Evolutionary conservation across 2,888 invertebrate species (phyloP).

Genomic region (Salticus scenicus): DNA sequence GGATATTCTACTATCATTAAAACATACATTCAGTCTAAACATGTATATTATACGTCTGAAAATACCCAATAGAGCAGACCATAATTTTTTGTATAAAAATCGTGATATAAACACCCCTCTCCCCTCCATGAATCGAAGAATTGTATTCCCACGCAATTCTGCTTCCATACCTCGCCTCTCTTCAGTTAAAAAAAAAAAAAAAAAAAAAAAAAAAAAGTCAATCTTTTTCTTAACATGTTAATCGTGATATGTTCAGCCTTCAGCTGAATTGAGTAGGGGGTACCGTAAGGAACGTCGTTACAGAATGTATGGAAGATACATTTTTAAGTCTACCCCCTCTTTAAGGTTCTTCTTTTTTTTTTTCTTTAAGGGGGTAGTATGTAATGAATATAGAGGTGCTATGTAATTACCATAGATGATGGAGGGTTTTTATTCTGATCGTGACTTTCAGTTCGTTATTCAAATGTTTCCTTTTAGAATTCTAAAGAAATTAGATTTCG

Average conservation of each 20-base stretch:
- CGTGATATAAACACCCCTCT: background rate
- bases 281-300: constrained; percentile 37
- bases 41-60: background rate
- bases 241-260: constrained; percentile 51
- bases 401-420: constrained; percentile 56
- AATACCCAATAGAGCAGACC: background rate
- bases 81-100: background rate
- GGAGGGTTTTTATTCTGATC: background rate
- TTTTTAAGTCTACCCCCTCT: constrained; percentile 23
- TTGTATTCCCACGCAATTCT: constrained; percentile 10
- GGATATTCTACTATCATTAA: too few relatives aligned
- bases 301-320: constrained; percentile 29
- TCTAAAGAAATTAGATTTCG: too few relatives aligned
- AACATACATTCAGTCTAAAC: too few relatives aligned
- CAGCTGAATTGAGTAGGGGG: constrained; percentile 22
- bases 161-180: background rate
- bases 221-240: constrained; percentile 50
- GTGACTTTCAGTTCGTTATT: too few relatives aligned
- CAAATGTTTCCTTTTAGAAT: too few relatives aligned
- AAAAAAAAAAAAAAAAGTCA: too few relatives aligned
- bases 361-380: background rate
- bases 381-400: constrained; percentile 53
- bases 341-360: background rate
- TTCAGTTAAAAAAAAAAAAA: too few relatives aligned
- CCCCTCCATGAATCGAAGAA: background rate